Base-by-base conservation (phyloP, 2,797 vertebrate species). In the Cryptoprocta ferox region DNA sequence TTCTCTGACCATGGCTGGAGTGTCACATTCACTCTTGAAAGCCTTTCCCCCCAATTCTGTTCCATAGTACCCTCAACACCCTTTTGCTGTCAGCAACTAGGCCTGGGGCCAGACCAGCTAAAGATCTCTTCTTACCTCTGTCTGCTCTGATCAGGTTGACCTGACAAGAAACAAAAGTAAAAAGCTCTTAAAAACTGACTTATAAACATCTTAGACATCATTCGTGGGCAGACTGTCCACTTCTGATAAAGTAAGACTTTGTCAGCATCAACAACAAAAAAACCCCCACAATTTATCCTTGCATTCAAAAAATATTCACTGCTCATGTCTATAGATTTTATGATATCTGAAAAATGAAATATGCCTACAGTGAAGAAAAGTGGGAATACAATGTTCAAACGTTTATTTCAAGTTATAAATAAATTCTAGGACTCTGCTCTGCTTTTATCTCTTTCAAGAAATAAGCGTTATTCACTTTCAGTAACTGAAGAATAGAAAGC, bases 401-500 rank as follows among this genome's bases (percentile, higher is more conserved):
- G 28, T 53, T 97, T 88, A 95, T 83, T 96, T 97, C n/a, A 85
- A 15, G 71, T 91, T 92, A 37, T 16, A 39, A 71, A 59, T 59
- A 86, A 91, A 94, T 35, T 89, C 68, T 68, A 96, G 39, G 71
- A 92, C 94, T 91, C 81, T 95, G 18, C 56, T 84, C 66, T 79
- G 63, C 24, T 97, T 97, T 97, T 91, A 97, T 97, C 78, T 97
- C 66, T 96, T 71, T 91, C 84, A 95, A 97, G 94, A 97, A 96
- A 81, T 87, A 96, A 94, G 30, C 70, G 86, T 94, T 42, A 70
- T 96, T 97, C 70, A 3, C 1, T 94, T 98, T 93, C 87, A 73
- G 79, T 91, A 83, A 96, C 73, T 91, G 75, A 97, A 97, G 89
- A 97, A 68, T 94, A 24, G 70, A 95, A 78, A 79, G 48, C 53